Conservation (phyloP, 2,113 vertebrate species). For the Silurus meridionalis region DNA sequence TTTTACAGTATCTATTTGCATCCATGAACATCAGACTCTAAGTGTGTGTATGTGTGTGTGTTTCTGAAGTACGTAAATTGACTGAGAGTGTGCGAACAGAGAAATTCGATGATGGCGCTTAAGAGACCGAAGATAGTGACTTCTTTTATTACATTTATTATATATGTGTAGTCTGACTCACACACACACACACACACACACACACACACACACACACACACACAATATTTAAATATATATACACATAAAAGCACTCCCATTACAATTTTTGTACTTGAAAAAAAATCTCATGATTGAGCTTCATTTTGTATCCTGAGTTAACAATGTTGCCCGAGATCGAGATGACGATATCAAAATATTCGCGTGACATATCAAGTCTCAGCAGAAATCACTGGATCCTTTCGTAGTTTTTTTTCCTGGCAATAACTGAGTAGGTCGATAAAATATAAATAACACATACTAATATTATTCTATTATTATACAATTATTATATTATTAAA, state of each 20-base stretch:
- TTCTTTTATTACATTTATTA: background rate
- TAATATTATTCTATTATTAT: no score
- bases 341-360: background rate
- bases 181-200: background rate
- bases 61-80: background rate
- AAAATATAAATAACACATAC: no score
- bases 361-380: no score
- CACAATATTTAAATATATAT: background rate
- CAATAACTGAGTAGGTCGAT: background rate
- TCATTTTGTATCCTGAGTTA: no score
- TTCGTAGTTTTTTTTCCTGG: background rate
- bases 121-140: background rate
- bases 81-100: background rate
- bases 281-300: no score
- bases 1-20: constrained; percentile 26
- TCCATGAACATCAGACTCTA: constrained; percentile 30
- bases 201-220: no score
- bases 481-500: no score
- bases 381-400: background rate
- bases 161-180: background rate
- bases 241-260: no score
- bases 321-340: background rate
- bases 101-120: constrained; percentile 13
- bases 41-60: constrained; percentile 33
- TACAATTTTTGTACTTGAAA: no score